Conservation (phyloP, 1,140 invertebrate species). For the Drosophila ogumai region DNA sequence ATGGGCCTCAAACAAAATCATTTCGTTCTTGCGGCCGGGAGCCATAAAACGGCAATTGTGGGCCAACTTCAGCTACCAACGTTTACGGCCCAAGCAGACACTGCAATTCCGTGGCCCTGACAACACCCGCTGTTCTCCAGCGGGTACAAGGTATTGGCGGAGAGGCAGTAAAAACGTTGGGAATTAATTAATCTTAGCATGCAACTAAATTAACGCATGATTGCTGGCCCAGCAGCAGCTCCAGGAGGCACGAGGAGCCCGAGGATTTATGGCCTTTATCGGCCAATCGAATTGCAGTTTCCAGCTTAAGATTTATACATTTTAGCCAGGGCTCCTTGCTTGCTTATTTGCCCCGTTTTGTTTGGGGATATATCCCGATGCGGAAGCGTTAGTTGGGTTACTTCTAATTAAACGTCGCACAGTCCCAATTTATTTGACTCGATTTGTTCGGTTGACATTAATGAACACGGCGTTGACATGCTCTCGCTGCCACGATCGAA, state of each 20-base stretch:
- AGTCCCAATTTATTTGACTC: conserved; percentile 74
- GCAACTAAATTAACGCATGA: conserved; percentile 83
- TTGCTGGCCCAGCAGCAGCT: conserved; percentile 55
- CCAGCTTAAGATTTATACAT: conserved; percentile 71
- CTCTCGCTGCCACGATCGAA: conserved; percentile 64
- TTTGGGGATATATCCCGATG: conserved; percentile 32
- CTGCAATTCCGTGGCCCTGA: conserved; percentile 49
- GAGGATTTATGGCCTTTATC: conserved; percentile 79
- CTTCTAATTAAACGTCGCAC: conserved; percentile 71
- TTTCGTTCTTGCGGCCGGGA: conserved; percentile 22
- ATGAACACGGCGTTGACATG: conserved; percentile 78
- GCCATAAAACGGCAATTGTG: conserved; percentile 54
- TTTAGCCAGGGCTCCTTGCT: conserved; percentile 30
- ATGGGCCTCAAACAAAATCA: conserved; percentile 52
- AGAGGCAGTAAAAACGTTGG: conserved; percentile 65
- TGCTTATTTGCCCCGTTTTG: conserved; percentile 8
- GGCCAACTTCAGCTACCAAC: conserved; percentile 38
- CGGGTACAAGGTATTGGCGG: not conserved
- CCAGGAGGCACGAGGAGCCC: conserved; percentile 41
- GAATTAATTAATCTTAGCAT: conserved; percentile 81
- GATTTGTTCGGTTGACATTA: conserved; percentile 72
- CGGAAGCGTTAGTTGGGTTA: conserved; percentile 54
- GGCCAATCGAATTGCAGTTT: conserved; percentile 74
- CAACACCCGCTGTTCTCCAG: conserved; percentile 68
- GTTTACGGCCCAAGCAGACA: conserved; percentile 19